Percentiles rank a stretch among this genome's conserved stretches.
phyloP scores from a whole-genome alignment of 2,888 invertebrate species.

The Clostera curtula region DNA sequence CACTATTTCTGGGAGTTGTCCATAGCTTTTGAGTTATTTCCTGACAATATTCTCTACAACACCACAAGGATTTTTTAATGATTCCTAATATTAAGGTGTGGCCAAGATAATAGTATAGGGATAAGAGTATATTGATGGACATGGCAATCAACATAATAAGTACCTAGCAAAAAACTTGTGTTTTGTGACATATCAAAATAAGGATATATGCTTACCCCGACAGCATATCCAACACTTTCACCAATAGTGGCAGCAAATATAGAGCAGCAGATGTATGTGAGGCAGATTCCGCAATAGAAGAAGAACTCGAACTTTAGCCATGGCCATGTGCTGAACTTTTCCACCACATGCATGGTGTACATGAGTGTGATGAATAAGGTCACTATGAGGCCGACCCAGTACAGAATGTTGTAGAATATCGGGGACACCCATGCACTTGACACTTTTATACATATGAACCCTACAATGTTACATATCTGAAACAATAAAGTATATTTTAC shows the following conservation, averaged over 20 bases:
- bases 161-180: no score
- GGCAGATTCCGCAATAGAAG: constrained; percentile 80
- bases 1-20: neutral
- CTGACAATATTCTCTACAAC: constrained; percentile 1
- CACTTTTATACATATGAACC: constrained; percentile 87
- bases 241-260: constrained; percentile 79
- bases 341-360: constrained; percentile 89
- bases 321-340: constrained; percentile 85
- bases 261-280: constrained; percentile 84
- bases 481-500: constrained; percentile 15
- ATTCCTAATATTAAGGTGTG: no score
- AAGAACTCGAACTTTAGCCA: constrained; percentile 89
- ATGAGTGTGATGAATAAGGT: constrained; percentile 82
- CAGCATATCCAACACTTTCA: constrained; percentile 77
- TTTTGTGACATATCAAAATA: no score
- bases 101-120: no score
- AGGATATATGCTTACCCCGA: constrained; percentile 84
- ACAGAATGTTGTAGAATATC: constrained; percentile 84
- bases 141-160: no score
- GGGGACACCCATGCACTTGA: constrained; percentile 77
- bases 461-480: constrained; percentile 80
- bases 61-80: no score
- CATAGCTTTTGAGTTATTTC: constrained; percentile 1
- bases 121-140: no score
- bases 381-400: constrained; percentile 87